Conservation (phyloP, 1,140 invertebrate genomes). For the Lerema accius region DNA sequence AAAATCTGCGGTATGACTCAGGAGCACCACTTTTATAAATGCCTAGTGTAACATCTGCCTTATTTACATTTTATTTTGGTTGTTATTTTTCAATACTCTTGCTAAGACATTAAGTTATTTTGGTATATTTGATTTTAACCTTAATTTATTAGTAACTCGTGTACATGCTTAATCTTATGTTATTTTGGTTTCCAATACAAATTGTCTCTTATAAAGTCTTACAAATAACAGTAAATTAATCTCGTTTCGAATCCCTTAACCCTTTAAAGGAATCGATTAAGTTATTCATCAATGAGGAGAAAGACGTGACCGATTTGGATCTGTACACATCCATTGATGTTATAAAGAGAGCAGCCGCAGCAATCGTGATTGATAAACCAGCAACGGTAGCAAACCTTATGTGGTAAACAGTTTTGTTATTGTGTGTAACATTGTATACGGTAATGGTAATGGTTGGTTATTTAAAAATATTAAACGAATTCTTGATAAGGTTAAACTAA, state of each 20-base stretch:
- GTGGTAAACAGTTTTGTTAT: conserved; percentile 10
- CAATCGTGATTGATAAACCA: conserved; percentile 42
- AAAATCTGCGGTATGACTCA: conserved; percentile 13
- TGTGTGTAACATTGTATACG: conserved; percentile 17
- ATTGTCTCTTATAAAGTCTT: conserved; percentile 18
- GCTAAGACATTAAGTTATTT: no score
- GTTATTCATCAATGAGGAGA: conserved; percentile 51
- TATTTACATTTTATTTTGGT: no score
- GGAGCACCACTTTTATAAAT: conserved; percentile 8
- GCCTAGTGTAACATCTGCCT: no score
- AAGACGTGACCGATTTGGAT: conserved; percentile 48
- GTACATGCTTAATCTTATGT: no score
- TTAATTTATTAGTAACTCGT: no score
- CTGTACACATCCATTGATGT: conserved; percentile 50
- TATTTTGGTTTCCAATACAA: conserved; percentile 28
- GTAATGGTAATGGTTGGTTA: conserved; percentile 14
- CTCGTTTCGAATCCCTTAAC: conserved; percentile 39
- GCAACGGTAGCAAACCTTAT: conserved; percentile 37
- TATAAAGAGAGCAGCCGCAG: conserved; percentile 34
- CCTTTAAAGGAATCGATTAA: conserved; percentile 52
- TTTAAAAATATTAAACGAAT: conserved; percentile 17
- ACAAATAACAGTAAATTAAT: conserved; percentile 60
- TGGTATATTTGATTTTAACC: no score
- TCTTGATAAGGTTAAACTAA: conserved; percentile 13
- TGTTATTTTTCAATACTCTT: no score